Evolutionary conservation across 2,113 vertebrate genomes (phyloP).

Genomic region (Ctenodactylus gundi): DNA sequence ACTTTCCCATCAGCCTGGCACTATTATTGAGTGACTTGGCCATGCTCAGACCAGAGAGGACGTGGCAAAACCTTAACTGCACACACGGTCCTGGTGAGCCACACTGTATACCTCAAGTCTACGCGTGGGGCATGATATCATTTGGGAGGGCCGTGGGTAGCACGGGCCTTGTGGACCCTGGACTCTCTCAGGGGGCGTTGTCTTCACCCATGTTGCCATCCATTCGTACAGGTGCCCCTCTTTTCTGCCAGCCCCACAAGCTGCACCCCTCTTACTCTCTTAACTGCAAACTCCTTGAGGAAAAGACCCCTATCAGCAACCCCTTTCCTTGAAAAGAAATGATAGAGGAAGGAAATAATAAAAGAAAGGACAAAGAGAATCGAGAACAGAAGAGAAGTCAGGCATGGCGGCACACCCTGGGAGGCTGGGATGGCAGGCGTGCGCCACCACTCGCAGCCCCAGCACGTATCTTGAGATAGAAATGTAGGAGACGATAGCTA

Average conservation of each 20-base stretch:
- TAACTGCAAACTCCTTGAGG: neutral
- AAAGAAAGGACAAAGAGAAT: neutral
- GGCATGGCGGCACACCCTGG: no score
- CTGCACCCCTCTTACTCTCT: neutral
- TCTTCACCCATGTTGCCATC: neutral
- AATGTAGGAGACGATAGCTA: neutral
- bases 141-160: neutral
- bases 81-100: neutral
- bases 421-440: no score
- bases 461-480: neutral
- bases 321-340: neutral
- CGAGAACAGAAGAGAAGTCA: neutral
- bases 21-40: neutral
- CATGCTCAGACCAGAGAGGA: neutral
- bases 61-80: neutral
- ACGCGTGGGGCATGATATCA: rapidly evolving
- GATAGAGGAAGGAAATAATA: neutral
- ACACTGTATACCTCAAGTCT: neutral
- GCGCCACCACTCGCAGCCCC: no score
- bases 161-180: neutral
- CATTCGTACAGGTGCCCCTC: neutral
- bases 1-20: neutral
- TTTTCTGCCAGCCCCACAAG: neutral
- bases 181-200: rapidly evolving
- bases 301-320: neutral